Evolutionary conservation across 2,113 vertebrate genomes (phyloP).

Genomic region (Pygoscelis adeliae): DNA sequence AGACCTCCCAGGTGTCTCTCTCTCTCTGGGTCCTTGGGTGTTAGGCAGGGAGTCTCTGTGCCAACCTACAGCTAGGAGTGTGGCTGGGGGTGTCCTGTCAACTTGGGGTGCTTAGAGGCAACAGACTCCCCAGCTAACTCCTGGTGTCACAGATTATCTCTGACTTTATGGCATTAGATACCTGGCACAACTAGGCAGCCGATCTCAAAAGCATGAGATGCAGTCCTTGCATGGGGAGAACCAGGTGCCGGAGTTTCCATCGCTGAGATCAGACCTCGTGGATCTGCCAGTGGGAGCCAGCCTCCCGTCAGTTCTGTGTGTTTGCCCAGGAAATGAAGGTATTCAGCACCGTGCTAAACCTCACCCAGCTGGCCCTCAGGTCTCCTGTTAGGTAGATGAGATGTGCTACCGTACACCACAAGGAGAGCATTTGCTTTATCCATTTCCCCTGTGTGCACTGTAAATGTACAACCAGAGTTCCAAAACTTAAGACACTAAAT

Average conservation of each 20-base stretch:
- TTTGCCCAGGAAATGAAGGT: background rate
- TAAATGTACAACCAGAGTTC: background rate
- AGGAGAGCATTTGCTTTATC: background rate
- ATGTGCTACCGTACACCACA: background rate
- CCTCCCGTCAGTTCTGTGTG: background rate
- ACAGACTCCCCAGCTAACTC: background rate
- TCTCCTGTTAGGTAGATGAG: background rate
- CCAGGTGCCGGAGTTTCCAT: background rate
- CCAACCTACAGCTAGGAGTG: background rate
- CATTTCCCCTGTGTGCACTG: background rate
- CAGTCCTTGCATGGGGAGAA: background rate
- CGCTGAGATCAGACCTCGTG: background rate
- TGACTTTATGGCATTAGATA: background rate
- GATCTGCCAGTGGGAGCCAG: background rate
- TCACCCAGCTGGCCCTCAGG: background rate
- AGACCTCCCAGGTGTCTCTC: background rate
- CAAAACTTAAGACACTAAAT: background rate
- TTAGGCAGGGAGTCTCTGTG: background rate
- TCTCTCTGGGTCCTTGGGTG: background rate
- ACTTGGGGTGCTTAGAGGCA: accelerated
- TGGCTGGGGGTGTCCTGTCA: background rate
- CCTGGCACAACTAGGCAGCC: background rate
- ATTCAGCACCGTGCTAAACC: background rate
- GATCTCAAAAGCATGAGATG: background rate
- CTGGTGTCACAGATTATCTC: background rate